Conservation (phyloP, 2,888 invertebrate genomes). For the Chymomyza fuscimana region DNA sequence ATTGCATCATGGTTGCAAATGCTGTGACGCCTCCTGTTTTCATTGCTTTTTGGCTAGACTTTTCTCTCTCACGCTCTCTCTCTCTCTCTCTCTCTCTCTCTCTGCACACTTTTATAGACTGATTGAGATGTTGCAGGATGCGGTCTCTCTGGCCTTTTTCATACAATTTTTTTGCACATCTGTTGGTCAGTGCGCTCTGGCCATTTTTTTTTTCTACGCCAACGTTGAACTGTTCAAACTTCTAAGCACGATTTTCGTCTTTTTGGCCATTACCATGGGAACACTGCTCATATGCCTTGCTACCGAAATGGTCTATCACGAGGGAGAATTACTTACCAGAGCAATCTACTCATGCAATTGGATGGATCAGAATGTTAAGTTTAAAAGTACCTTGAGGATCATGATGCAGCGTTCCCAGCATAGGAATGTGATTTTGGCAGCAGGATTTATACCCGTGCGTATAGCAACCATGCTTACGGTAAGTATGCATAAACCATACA, state of each 20-base stretch:
- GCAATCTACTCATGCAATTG: slow-evolving; percentile 82
- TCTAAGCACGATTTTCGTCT: slow-evolving; percentile 35
- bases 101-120: slow-evolving; percentile 78
- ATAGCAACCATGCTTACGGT: slow-evolving; percentile 82
- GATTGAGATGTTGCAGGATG: slow-evolving; percentile 79
- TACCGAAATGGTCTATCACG: slow-evolving; percentile 80
- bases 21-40: no score
- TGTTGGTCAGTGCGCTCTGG: slow-evolving; percentile 71
- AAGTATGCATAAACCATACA: slow-evolving; percentile 5
- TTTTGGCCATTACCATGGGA: slow-evolving; percentile 80
- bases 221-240: slow-evolving; percentile 34
- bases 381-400: slow-evolving; percentile 76
- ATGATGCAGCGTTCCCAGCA: slow-evolving; percentile 81
- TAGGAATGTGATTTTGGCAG: slow-evolving; percentile 81
- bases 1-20: no score
- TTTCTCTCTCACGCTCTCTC: not conserved
- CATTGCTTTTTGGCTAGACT: no score
- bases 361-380: slow-evolving; percentile 80
- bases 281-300: slow-evolving; percentile 81
- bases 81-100: not conserved
- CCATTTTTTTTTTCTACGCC: slow-evolving; percentile 79
- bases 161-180: slow-evolving; percentile 81
- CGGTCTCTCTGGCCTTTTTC: slow-evolving; percentile 81
- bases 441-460: slow-evolving; percentile 80
- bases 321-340: slow-evolving; percentile 80